Base-by-base conservation (phyloP, 2,797 vertebrate genomes). In the Oreochromis mossambicus region DNA sequence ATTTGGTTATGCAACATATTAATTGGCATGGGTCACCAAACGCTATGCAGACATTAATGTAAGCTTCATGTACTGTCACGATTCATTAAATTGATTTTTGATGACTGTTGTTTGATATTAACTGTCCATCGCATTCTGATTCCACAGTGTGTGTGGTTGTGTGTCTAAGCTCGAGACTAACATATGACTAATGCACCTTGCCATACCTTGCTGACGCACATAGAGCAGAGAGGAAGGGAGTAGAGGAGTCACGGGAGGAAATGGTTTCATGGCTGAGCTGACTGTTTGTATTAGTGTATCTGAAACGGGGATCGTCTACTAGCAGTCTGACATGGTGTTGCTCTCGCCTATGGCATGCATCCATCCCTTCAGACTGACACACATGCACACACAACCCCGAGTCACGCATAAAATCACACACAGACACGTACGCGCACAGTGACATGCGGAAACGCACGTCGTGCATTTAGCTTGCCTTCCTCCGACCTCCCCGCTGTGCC, bases 241-340 rank as follows among this genome's bases (percentile, higher is more conserved):
- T 61, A 86, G 61, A 89, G 91, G 91, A 88, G 92, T 93, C 90
- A 85, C 46, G 81, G 91, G 94, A 95, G 94, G 95, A 96, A 96
- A 95, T 95, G 96, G 95, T 96, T 96, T 96, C 96, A 96, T 96
- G 93, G 94, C 94, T 91, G 88, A 92, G 89, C 92, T 96, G 96
- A 96, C 95, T 92, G 88, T 93, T 96, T 95, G 93, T 94, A 95
- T 96, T 95, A 96, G 94, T 94, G 87, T 92, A 92, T 94, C 88
- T 95, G 94, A 94, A 96, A 96, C 91, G 94, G 95, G 94, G 95
- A 96, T 96, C 94, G 93, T 96, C 96, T 96, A 96, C 95, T 96
- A 94, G 90, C 95, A 92, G 93, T 96, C 94, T 96, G 95, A 96
- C 95, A 96, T 95, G 96, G 96, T 97, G 96, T 96, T 96, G 95